Evolutionary conservation across 1,140 invertebrate genomes (phyloP).

Genomic region (Lucilia sericata): DNA sequence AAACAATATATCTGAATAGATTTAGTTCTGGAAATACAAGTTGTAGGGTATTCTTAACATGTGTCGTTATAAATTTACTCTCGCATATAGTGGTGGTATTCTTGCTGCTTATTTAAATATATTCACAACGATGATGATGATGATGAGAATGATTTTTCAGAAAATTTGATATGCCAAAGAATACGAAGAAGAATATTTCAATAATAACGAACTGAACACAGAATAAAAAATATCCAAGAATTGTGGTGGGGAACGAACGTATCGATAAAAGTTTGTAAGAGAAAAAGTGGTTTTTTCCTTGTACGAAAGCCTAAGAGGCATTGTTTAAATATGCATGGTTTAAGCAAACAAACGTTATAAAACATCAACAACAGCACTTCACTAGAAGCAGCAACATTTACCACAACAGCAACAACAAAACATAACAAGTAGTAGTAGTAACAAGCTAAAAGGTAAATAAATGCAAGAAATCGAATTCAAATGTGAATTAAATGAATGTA

Average conservation of each 20-base stretch:
- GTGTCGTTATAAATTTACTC: background rate
- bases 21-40: too few species aligned
- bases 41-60: too few species aligned
- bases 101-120: background rate
- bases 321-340: constrained; percentile 34
- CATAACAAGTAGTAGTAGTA: background rate
- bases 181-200: constrained; percentile 8
- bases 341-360: constrained; percentile 30
- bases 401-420: constrained; percentile 7
- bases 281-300: constrained; percentile 10
- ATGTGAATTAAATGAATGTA: constrained; percentile 38
- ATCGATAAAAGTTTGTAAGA: background rate
- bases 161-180: background rate
- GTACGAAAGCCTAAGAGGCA: constrained; percentile 32
- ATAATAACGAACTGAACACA: background rate
- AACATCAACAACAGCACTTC: constrained; percentile 27
- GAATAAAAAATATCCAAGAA: background rate
- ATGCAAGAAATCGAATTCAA: constrained; percentile 41
- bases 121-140: constrained; percentile 4
- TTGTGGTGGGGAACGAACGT: background rate
- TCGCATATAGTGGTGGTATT: background rate
- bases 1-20: too few species aligned
- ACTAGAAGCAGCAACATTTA: background rate
- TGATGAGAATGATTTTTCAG: constrained; percentile 29
- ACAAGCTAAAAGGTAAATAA: constrained; percentile 37